Evolutionary conservation across 2,888 invertebrate genomes (phyloP).

Genomic region (Drosophila mimica): DNA sequence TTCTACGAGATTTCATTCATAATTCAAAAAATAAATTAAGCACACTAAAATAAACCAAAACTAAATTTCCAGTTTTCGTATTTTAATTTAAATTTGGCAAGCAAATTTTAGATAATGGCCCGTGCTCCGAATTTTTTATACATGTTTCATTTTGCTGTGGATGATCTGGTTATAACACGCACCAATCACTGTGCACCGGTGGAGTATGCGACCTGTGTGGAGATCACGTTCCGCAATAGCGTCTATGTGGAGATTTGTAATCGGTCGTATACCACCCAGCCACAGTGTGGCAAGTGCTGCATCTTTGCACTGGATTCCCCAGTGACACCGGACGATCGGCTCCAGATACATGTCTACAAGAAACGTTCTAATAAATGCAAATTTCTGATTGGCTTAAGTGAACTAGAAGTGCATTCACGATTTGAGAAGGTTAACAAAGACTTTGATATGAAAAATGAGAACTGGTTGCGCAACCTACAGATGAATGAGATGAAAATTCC

Average conservation of each 20-base stretch:
- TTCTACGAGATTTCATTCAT: constrained; percentile 2
- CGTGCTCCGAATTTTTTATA: constrained; percentile 62
- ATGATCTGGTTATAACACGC: constrained; percentile 29
- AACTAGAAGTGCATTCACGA: constrained; percentile 24
- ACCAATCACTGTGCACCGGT: constrained; percentile 36
- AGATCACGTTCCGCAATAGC: constrained; percentile 76
- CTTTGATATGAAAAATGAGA: constrained; percentile 71
- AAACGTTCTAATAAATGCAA: constrained; percentile 71
- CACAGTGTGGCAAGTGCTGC: constrained; percentile 81
- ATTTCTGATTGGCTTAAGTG: constrained; percentile 33
- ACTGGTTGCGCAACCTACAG: constrained; percentile 59
- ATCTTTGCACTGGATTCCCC: constrained; percentile 80
- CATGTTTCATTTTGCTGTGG: constrained; percentile 83
- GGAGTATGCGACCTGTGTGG: constrained; percentile 36
- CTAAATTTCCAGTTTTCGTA: not conserved
- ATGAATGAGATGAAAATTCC: constrained; percentile 55
- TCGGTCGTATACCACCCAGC: constrained; percentile 60
- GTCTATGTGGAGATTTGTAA: constrained; percentile 81
- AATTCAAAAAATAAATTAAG: not conserved
- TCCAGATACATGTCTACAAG: constrained; percentile 81
- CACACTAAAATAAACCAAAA: not conserved
- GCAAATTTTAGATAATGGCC: constrained; percentile 7
- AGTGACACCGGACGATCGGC: constrained; percentile 74
- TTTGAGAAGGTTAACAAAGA: constrained; percentile 79
- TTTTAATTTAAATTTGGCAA: not conserved